Evolutionary conservation across 1,140 invertebrate species (phyloP).

Genomic region (Drosophila takahashii): DNA sequence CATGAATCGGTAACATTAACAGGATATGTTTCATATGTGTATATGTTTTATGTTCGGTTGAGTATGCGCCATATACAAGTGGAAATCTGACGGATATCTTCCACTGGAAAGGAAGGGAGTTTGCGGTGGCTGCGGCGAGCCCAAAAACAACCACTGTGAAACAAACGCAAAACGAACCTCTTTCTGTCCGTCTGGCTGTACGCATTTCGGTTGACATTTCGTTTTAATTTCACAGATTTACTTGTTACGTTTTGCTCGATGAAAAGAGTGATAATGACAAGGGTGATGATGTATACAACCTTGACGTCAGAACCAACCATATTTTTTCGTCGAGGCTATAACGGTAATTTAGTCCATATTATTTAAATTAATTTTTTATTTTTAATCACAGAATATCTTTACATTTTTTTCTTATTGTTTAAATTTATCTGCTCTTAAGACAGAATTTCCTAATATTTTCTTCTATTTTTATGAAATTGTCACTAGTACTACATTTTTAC

Average conservation of each 20-base stretch:
- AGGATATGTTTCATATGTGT: constrained; percentile 35
- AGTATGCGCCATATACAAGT: constrained; percentile 4
- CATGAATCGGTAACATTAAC: constrained; percentile 41
- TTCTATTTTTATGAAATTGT: no score
- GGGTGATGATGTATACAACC: constrained; percentile 13
- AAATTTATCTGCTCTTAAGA: no score
- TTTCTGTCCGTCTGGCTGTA: constrained; percentile 7
- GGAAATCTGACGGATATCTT: constrained; percentile 34
- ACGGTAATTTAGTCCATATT: no score
- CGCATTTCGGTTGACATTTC: constrained; percentile 63
- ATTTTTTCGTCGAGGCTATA: no score
- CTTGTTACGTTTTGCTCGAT: constrained; percentile 41
- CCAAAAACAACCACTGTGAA: constrained; percentile 25
- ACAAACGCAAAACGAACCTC: constrained; percentile 41
- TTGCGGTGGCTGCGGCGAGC: constrained; percentile 30
- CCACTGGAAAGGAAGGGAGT: not conserved
- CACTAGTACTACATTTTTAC: no score
- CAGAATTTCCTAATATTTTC: no score
- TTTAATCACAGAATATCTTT: no score
- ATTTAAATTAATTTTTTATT: no score
- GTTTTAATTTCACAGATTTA: constrained; percentile 77
- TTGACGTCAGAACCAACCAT: not conserved
- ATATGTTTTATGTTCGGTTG: constrained; percentile 26
- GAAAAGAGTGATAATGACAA: constrained; percentile 5
- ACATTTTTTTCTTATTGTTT: no score